Percentiles rank a stretch among this genome's conserved stretches.
phyloP scores from a whole-genome alignment of 2,797 vertebrate genomes.

The Falco berigora region DNA sequence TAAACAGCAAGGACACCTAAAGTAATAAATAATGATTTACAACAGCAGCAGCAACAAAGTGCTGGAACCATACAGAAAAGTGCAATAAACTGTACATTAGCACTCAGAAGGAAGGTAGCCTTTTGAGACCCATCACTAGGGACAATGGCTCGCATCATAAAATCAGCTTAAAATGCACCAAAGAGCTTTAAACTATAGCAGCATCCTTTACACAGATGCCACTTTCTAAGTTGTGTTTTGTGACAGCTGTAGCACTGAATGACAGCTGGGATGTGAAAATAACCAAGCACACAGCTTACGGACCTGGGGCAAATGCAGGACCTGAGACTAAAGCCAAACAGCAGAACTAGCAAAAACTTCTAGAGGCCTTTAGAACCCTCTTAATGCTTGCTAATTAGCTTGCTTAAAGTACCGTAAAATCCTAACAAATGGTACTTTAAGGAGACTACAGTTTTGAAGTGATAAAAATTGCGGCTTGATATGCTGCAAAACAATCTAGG shows the following conservation, averaged over 20 bases:
- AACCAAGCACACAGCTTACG: not conserved
- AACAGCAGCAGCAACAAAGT: not conserved
- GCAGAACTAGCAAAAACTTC: not conserved
- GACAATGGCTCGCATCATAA: constrained; percentile 23
- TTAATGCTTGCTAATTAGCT: not conserved
- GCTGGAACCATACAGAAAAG: not conserved
- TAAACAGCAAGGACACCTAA: not conserved
- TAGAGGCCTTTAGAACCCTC: not conserved
- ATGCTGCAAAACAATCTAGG: not conserved
- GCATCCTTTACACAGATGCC: constrained; percentile 23
- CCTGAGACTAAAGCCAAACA: not conserved
- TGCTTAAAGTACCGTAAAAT: not conserved
- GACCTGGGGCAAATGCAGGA: not conserved
- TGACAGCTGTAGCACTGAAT: constrained; percentile 1
- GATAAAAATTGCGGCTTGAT: not conserved
- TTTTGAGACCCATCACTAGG: not conserved
- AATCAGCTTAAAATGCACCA: constrained; percentile 13
- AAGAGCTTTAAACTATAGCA: not conserved
- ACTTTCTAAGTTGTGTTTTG: not conserved
- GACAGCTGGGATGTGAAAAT: constrained; percentile 24
- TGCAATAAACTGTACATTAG: constrained; percentile 11
- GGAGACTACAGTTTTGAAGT: not conserved
- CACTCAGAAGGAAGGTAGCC: not conserved
- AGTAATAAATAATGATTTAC: constrained; percentile 5
- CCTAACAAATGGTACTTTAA: not conserved